phyloP scores from a whole-genome alignment of 2,888 invertebrate genomes.

The Cancer borealis region DNA sequence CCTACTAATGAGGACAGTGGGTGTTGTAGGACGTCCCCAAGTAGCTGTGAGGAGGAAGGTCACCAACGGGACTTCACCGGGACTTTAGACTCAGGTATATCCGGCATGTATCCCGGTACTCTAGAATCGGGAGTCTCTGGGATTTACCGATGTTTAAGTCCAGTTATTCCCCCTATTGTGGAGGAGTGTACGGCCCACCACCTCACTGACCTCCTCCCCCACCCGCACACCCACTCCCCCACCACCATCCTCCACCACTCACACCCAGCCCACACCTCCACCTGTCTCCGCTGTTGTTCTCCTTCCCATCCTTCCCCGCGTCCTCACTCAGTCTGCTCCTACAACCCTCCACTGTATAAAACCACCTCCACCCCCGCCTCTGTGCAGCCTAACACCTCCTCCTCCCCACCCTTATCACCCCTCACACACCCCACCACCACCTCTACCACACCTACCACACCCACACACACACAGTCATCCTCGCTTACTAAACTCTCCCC shows the following conservation, averaged over 20 bases:
- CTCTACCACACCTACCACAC: neutral
- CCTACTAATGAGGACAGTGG: slow-evolving; percentile 76
- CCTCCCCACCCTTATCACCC: slow-evolving; percentile 60
- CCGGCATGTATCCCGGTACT: slow-evolving; percentile 67
- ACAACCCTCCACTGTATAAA: slow-evolving; percentile 55
- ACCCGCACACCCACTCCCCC: slow-evolving; percentile 46
- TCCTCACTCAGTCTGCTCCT: slow-evolving; percentile 69
- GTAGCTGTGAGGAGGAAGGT: slow-evolving; percentile 74
- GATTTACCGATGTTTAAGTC: slow-evolving; percentile 72
- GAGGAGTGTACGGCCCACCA: slow-evolving; percentile 76
- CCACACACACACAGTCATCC: slow-evolving; percentile 48
- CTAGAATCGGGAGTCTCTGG: slow-evolving; percentile 76
- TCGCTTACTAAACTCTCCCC: slow-evolving; percentile 38
- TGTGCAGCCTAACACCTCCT: neutral
- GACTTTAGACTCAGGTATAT: slow-evolving; percentile 70
- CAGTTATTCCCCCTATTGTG: slow-evolving; percentile 74
- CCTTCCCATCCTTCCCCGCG: slow-evolving; percentile 59
- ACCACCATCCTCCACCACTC: slow-evolving; percentile 67
- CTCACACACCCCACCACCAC: slow-evolving; percentile 33
- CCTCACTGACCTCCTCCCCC: slow-evolving; percentile 70
- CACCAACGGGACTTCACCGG: slow-evolving; percentile 60
- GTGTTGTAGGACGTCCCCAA: slow-evolving; percentile 76
- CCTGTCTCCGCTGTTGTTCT: slow-evolving; percentile 60
- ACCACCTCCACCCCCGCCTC: slow-evolving; percentile 30
- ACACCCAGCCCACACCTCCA: slow-evolving; percentile 67